These are phyloP conservation scores for Dunckerocampus dactyliophorus DNA, from an alignment of 2,113 vertebrate genomes.

Conservation along the genomic window DNA sequence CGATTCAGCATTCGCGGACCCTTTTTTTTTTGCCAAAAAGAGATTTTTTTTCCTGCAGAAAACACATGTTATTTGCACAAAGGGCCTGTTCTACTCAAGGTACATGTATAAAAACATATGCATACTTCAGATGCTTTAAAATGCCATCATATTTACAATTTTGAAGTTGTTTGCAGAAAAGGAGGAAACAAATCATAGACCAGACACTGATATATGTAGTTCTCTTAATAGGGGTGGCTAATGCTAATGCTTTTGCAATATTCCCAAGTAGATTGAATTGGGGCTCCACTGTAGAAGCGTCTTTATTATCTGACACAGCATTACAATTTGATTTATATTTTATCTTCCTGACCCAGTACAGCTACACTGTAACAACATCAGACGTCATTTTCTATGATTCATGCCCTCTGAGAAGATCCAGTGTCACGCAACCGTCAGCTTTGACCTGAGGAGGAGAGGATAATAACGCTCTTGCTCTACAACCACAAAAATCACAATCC, in stretches of 20 bases:
- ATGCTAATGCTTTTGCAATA: background rate
- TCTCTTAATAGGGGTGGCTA: background rate
- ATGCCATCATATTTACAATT: background rate
- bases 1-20: too few species aligned
- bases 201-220: background rate
- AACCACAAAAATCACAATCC: slow-evolving; percentile 18
- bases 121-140: too few species aligned
- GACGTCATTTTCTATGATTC: slow-evolving; percentile 48
- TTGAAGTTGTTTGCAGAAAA: background rate
- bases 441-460: slow-evolving; percentile 29
- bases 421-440: slow-evolving; percentile 27
- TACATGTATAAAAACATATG: too few species aligned
- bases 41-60: too few species aligned
- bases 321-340: slow-evolving; percentile 34
- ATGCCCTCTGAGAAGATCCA: slow-evolving; percentile 46
- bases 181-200: background rate
- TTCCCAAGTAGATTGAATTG: background rate
- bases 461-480: slow-evolving; percentile 21
- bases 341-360: slow-evolving; percentile 29
- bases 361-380: slow-evolving; percentile 47
- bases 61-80: too few species aligned
- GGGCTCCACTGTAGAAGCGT: slow-evolving; percentile 3
- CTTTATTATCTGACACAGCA: slow-evolving; percentile 23
- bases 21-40: too few species aligned
- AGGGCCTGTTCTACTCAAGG: too few species aligned